phyloP scores from a whole-genome alignment of 1,140 invertebrate genomes.

The Drosophila prosaltans region DNA sequence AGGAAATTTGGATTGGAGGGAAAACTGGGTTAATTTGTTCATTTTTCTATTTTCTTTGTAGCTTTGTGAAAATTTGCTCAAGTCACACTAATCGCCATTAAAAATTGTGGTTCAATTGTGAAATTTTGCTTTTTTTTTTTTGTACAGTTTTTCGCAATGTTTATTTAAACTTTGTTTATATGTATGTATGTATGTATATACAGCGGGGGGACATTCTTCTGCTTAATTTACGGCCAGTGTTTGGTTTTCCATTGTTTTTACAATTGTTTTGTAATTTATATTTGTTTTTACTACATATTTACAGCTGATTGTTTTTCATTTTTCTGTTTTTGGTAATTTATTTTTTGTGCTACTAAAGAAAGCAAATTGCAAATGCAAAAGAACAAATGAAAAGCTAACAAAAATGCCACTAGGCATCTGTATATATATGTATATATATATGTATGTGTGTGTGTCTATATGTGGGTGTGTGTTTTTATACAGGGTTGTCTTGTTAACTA shows the following conservation, averaged over 20 bases:
- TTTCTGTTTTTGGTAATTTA: constrained; percentile 5
- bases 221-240: not conserved
- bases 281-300: not conserved
- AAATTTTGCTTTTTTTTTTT: too few relatives aligned
- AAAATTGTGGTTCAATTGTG: not conserved
- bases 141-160: too few relatives aligned
- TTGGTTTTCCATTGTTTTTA: not conserved
- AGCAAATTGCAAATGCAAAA: constrained; percentile 13
- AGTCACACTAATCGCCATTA: constrained; percentile 5
- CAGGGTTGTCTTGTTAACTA: constrained; percentile 25
- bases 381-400: constrained; percentile 1
- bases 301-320: not conserved
- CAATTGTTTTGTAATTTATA: not conserved
- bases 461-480: constrained; percentile 40
- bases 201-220: too few relatives aligned
- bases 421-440: not conserved
- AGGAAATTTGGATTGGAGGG: not conserved
- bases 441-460: constrained; percentile 9
- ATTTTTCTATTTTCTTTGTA: not conserved
- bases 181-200: too few relatives aligned
- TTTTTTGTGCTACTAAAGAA: constrained; percentile 11
- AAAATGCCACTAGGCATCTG: constrained; percentile 6
- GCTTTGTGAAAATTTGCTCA: not conserved
- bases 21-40: not conserved
- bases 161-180: too few relatives aligned